Evolutionary conservation across 2,113 vertebrate genomes (phyloP).

Genomic region (Aspiorhynchus laticeps): DNA sequence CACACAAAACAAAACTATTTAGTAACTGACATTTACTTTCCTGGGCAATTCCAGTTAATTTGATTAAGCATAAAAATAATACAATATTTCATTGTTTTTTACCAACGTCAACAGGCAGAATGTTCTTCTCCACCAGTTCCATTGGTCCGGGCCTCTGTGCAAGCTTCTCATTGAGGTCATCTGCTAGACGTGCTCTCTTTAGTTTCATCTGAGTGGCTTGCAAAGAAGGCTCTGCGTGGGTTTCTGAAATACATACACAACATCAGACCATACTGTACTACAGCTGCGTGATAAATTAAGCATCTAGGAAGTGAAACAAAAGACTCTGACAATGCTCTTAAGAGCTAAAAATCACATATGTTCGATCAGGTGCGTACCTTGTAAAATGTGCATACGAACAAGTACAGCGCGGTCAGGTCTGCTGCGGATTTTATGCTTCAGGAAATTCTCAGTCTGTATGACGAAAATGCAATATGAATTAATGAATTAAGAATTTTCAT

Average conservation of each 20-base stretch:
- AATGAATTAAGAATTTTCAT: not conserved
- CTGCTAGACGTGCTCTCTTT: slow-evolving; percentile 91
- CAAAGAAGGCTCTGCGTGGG: slow-evolving; percentile 91
- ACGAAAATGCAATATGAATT: not conserved
- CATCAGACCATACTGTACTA: not conserved
- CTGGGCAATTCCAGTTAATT: not conserved
- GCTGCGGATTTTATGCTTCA: slow-evolving; percentile 98
- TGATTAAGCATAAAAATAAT: not conserved
- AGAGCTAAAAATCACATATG: not conserved
- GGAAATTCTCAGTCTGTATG: slow-evolving; percentile 93
- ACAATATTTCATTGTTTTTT: slow-evolving; percentile 36
- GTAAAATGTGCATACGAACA: slow-evolving; percentile 98
- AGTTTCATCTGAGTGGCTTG: slow-evolving; percentile 97
- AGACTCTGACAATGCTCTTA: not conserved
- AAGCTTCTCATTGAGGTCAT: slow-evolving; percentile 96
- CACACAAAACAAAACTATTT: no score
- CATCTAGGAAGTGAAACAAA: not conserved
- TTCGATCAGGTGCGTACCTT: slow-evolving; percentile 77
- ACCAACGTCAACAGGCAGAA: slow-evolving; percentile 94
- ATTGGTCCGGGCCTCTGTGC: slow-evolving; percentile 94
- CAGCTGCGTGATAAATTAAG: not conserved
- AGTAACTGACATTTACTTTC: not conserved
- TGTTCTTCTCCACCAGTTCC: slow-evolving; percentile 98
- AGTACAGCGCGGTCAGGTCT: slow-evolving; percentile 93
- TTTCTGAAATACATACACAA: slow-evolving; percentile 76